Evolutionary conservation across 2,113 vertebrate species (phyloP).

Genomic region (Anoura caudifer): DNA sequence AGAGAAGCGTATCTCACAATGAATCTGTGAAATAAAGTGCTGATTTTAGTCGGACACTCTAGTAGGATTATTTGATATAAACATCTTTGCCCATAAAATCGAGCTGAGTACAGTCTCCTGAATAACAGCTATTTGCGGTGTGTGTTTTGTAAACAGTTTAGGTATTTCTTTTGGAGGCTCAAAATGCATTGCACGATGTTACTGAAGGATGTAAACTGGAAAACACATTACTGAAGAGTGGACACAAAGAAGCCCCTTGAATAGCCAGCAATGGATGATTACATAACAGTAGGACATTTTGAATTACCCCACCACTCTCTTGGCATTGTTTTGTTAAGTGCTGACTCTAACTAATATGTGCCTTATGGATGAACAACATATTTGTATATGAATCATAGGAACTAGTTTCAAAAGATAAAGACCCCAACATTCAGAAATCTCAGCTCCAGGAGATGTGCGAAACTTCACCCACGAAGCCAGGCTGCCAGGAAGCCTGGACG

Average conservation of each 20-base stretch:
- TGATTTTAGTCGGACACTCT: slow-evolving; percentile 66
- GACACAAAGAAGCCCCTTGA: slow-evolving; percentile 67
- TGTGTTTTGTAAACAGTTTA: slow-evolving; percentile 70
- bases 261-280: slow-evolving; percentile 63
- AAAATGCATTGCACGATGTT: slow-evolving; percentile 55
- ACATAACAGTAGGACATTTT: neutral
- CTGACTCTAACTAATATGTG: no score
- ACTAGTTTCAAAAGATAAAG: no score
- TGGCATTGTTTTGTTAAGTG: no score
- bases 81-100: slow-evolving; percentile 69
- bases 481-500: no score
- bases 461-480: no score
- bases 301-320: no score
- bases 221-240: slow-evolving; percentile 70
- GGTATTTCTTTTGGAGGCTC: slow-evolving; percentile 66
- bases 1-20: slow-evolving; percentile 64
- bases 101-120: slow-evolving; percentile 48
- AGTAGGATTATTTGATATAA: slow-evolving; percentile 25
- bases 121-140: slow-evolving; percentile 69
- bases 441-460: no score
- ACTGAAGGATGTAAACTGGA: slow-evolving; percentile 18
- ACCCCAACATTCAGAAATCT: no score
- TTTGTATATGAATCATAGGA: no score
- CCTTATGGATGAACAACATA: no score
- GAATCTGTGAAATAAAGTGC: slow-evolving; percentile 69